Evolutionary conservation across 2,113 vertebrate species (phyloP).

Genomic region (Pimephales promelas): DNA sequence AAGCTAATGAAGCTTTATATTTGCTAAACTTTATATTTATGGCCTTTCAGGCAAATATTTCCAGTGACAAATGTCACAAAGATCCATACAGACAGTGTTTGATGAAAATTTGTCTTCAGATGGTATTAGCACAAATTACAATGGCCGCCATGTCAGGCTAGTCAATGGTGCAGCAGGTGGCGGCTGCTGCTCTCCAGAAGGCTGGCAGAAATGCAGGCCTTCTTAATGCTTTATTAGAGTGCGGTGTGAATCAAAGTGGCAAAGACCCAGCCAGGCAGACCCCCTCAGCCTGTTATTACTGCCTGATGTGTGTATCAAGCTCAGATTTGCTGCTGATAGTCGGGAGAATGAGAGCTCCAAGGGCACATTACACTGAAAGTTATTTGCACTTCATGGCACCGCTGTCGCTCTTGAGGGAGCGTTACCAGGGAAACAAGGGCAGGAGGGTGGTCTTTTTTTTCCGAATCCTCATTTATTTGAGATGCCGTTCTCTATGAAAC

Average conservation of each 20-base stretch:
- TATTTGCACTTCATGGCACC: conserved; percentile 74
- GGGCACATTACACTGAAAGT: conserved; percentile 65
- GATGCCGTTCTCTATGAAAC: conserved; percentile 62
- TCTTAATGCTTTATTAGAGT: conserved; percentile 47
- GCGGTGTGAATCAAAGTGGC: conserved; percentile 43
- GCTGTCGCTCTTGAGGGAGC: conserved; percentile 66
- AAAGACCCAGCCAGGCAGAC: conserved; percentile 25
- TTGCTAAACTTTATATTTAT: background rate
- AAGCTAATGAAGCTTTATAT: background rate
- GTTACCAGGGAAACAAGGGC: conserved; percentile 71
- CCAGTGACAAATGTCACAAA: background rate
- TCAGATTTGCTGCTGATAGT: conserved; percentile 44
- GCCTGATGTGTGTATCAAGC: conserved; percentile 50
- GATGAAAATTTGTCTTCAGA: conserved; percentile 11
- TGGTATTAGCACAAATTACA: background rate
- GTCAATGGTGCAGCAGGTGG: conserved; percentile 36
- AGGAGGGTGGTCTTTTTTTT: conserved; percentile 59
- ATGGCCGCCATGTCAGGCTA: conserved; percentile 23
- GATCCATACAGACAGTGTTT: background rate
- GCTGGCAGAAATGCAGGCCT: conserved; percentile 27
- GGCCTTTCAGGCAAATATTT: background rate
- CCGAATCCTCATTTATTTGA: conserved; percentile 60
- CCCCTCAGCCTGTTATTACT: conserved; percentile 55
- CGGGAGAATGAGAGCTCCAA: conserved; percentile 52
- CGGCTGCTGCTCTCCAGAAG: conserved; percentile 9